Evolutionary conservation across 2,113 vertebrate species (phyloP).

Genomic region (Petrocephalus zakoni): DNA sequence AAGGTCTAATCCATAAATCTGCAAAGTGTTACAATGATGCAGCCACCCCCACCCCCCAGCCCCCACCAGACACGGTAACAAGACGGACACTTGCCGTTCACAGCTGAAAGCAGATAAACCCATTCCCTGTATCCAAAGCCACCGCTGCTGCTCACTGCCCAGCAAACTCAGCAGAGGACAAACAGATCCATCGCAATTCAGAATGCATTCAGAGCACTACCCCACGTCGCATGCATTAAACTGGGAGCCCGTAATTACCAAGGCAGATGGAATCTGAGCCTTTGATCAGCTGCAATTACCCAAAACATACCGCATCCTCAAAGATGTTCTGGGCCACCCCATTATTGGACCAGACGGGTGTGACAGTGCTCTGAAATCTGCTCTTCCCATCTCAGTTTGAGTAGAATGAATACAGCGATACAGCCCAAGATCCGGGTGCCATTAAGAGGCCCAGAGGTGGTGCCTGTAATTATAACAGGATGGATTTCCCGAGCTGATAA

Average conservation of each 20-base stretch:
- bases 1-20: slow-evolving; percentile 27
- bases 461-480: neutral
- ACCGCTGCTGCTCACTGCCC: neutral
- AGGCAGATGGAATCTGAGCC: neutral
- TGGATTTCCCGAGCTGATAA: neutral
- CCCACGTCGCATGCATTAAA: neutral
- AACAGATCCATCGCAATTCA: neutral
- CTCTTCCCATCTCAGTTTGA: neutral
- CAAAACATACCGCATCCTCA: neutral
- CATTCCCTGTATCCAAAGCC: neutral
- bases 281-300: neutral
- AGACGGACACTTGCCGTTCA: neutral
- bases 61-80: neutral
- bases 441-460: neutral
- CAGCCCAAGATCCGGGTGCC: neutral
- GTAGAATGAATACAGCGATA: neutral
- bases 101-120: neutral
- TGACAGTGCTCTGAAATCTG: neutral
- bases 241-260: neutral
- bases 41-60: neutral
- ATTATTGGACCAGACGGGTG: neutral
- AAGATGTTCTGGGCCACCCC: neutral
- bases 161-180: neutral
- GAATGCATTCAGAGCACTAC: neutral
- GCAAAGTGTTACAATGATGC: neutral